These are phyloP conservation scores for Corydoras sp. DNA, from an alignment of 2,113 vertebrate species.

Conservation along the genomic window DNA sequence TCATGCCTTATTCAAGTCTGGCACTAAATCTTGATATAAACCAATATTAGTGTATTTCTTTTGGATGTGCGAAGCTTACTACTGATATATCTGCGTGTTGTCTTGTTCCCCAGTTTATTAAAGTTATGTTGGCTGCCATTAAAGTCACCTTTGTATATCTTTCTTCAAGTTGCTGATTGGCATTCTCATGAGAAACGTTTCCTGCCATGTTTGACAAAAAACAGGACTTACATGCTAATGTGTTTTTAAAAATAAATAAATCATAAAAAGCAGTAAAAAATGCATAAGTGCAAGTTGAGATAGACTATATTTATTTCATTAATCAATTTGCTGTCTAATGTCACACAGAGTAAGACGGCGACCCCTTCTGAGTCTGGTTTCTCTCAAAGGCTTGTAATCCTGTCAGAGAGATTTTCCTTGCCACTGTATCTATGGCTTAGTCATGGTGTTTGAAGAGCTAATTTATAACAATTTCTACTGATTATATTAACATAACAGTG, in stretches of 20 bases:
- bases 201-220: constrained; percentile 3
- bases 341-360: no score
- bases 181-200: constrained; percentile 6
- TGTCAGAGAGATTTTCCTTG: no score
- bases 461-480: no score
- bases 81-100: neutral
- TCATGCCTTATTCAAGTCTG: constrained; percentile 14
- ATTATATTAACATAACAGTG: no score
- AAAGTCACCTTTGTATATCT: neutral
- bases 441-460: no score
- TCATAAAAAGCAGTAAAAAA: neutral
- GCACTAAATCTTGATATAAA: constrained; percentile 16
- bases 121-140: neutral
- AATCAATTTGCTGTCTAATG: no score
- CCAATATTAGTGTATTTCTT: constrained; percentile 7
- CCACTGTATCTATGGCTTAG: no score
- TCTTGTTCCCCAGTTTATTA: neutral
- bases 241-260: constrained; percentile 1
- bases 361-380: no score
- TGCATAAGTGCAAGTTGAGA: neutral
- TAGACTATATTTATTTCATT: no score
- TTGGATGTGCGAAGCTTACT: neutral
- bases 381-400: no score
- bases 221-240: constrained; percentile 3
- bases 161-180: neutral